Base-by-base conservation (phyloP, 2,113 vertebrate genomes). In the Anseranas semipalmata region DNA sequence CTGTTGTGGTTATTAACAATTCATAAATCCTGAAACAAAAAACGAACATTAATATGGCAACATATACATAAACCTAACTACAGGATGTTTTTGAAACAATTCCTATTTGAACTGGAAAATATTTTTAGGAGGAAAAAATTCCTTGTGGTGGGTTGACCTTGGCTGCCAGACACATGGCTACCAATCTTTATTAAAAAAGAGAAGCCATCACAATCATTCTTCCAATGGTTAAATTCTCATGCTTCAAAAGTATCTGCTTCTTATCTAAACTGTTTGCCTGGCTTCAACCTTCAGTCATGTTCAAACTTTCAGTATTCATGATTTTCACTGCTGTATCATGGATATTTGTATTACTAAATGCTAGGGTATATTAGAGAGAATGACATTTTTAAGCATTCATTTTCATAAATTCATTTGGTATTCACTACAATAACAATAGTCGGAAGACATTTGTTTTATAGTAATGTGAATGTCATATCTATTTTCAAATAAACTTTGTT, bases 331-430 rank as follows among this genome's bases (percentile, higher is more conserved):
- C 37, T 78, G 56, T 19, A 63, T 70, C 15, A 87, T 13, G 11
- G 17, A 55, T 85, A 93, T 90, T 50, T 88, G 45, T 78, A 95
- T 77, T 83, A 70, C 46, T 83, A 83, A 86, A 79, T 53, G 65
- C 43, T 88, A 92, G 35, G 7, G 9, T 2, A 1, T 41, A 84
- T 81, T 77, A 89, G 39, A 92, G 86, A 74, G 63, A 92, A 83
- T 68, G 8, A 88, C 32, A 12, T 3, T 66, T 92, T 90, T 84
- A 84, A 78, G 65, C 39, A 71, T 81, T 90, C 14, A 71, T 78
- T 83, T 94, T 78, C 82, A 81, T 86, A 81, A 92, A 95, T 95
- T 75, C 33, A 65, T 77, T 90, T 78, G 27, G 24, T 67, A 86
- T 83, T 81, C 12, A 8, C 15, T 56, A 56, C 37, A 85, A 33